Conservation (phyloP, 2,113 vertebrate species). For the Perognathus longimembris region DNA sequence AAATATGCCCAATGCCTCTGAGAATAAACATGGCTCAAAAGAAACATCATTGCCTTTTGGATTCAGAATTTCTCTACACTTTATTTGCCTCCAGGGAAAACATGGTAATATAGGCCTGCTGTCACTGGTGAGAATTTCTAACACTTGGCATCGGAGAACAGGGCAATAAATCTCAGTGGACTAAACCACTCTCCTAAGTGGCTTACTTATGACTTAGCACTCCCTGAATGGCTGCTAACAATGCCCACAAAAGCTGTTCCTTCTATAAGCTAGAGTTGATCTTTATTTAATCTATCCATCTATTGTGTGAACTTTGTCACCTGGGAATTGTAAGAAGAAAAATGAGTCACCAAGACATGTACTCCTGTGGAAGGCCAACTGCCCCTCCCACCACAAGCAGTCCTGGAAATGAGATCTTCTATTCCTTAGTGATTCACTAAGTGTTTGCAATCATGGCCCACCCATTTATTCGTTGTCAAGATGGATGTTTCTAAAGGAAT, state of each 20-base stretch:
- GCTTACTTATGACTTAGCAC: background rate
- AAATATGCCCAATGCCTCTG: background rate
- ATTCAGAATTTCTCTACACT: constrained; percentile 44
- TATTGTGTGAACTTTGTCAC: constrained; percentile 55
- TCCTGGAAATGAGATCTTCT: constrained; percentile 72
- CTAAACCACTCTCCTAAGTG: constrained; percentile 50
- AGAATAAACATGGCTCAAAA: constrained; percentile 29
- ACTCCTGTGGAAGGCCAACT: background rate
- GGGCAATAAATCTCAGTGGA: constrained; percentile 55
- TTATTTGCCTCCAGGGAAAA: constrained; percentile 63
- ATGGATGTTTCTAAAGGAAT: constrained; percentile 75
- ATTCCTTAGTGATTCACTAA: constrained; percentile 61
- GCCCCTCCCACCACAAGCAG: background rate
- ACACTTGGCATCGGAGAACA: background rate
- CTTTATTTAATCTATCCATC: constrained; percentile 78
- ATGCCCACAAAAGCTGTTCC: constrained; percentile 59
- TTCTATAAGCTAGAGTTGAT: constrained; percentile 60
- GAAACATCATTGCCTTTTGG: background rate
- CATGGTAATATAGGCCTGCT: background rate
- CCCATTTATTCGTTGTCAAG: constrained; percentile 70
- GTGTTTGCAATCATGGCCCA: constrained; percentile 63
- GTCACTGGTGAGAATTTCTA: constrained; percentile 9
- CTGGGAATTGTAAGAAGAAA: constrained; percentile 22
- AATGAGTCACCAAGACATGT: constrained; percentile 58
- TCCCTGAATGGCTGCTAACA: constrained; percentile 59